Evolutionary conservation across 2,113 vertebrate genomes (phyloP).

Genomic region (Amphiprion ocellaris): DNA sequence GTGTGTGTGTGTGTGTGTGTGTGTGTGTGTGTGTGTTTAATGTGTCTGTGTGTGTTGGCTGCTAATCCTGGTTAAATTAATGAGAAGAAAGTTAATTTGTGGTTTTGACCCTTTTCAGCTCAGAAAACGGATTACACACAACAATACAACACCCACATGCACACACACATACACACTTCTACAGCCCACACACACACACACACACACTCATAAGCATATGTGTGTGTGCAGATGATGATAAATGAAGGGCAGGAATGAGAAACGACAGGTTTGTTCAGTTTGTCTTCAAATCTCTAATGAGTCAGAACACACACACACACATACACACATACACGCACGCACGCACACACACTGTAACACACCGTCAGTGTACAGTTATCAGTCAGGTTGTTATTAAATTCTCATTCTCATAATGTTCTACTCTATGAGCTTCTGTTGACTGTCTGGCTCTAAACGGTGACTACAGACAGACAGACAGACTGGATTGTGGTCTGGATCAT

Average conservation of each 20-base stretch:
- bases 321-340: no score
- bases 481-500: no score
- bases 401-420: constrained; percentile 48
- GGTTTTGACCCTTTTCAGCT: constrained; percentile 94
- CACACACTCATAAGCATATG: not conserved
- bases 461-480: no score
- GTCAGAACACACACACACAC: not conserved
- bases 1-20: constrained; percentile 5
- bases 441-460: no score
- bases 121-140: constrained; percentile 64
- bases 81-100: constrained; percentile 96
- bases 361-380: no score
- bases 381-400: constrained; percentile 53
- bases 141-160: constrained; percentile 22
- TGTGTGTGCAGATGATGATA: constrained; percentile 13
- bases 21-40: constrained; percentile 16
- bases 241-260: constrained; percentile 37
- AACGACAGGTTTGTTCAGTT: constrained; percentile 34
- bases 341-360: no score
- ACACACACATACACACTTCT: constrained; percentile 23
- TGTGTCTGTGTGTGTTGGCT: not conserved
- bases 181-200: constrained; percentile 18
- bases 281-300: constrained; percentile 37
- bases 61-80: constrained; percentile 65
- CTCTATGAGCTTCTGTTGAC: constrained; percentile 9